phyloP scores from a whole-genome alignment of 2,113 vertebrate species.

The Nothocercus nigrocapillus region DNA sequence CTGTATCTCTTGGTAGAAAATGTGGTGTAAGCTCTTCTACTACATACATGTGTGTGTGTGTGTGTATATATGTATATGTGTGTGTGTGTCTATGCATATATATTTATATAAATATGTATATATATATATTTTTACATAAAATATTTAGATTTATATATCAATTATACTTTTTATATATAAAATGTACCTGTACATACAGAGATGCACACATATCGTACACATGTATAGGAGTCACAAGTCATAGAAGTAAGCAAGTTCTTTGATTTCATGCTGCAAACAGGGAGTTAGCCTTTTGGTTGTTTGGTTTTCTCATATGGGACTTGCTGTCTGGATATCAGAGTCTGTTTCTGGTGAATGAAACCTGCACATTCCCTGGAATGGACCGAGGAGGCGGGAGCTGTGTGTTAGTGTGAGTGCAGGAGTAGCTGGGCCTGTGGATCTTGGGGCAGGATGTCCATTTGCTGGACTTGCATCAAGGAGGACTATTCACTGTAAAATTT shows the following conservation, averaged over 20 bases:
- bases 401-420: background rate
- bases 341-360: background rate
- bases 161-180: no score
- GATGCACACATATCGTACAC: background rate
- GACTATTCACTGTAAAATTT: fast-evolving
- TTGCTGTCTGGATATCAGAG: fast-evolving
- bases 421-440: background rate
- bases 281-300: background rate
- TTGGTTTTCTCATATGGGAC: background rate
- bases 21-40: background rate
- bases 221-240: background rate
- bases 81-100: background rate
- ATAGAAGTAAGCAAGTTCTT: background rate
- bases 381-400: background rate
- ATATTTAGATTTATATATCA: background rate
- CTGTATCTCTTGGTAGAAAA: background rate
- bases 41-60: background rate
- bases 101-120: background rate
- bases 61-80: background rate
- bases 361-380: background rate
- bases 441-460: background rate
- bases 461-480: background rate
- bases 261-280: background rate
- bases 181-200: background rate
- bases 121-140: background rate